Conservation (phyloP, 2,888 invertebrate genomes). For the Choristoneura rosaceana region DNA sequence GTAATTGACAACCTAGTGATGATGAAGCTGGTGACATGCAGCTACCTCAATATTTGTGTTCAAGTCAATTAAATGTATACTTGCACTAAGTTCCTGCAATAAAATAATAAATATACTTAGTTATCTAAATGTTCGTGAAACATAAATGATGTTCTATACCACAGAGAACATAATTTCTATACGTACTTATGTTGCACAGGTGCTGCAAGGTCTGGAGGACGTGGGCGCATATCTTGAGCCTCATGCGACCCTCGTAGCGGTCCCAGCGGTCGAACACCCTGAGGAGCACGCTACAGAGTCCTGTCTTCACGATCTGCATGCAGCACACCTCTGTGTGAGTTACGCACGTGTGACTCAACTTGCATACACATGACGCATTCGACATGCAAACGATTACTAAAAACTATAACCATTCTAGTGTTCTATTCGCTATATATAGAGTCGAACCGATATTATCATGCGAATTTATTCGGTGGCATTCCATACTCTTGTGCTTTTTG, state of each 20-base stretch:
- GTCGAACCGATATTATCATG: slow-evolving; percentile 31
- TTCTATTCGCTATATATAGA: slow-evolving; percentile 23
- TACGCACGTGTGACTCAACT: slow-evolving; percentile 71
- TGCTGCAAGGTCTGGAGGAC: slow-evolving; percentile 86
- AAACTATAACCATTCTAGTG: slow-evolving; percentile 43
- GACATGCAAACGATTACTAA: slow-evolving; percentile 58
- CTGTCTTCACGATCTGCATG: slow-evolving; percentile 87
- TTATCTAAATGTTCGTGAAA: not conserved
- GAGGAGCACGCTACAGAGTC: slow-evolving; percentile 84
- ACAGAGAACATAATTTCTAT: too few species aligned
- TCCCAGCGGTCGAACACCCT: slow-evolving; percentile 88
- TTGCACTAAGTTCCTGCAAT: not conserved
- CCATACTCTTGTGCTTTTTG: slow-evolving; percentile 26
- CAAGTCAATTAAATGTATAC: not conserved
- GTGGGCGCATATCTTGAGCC: slow-evolving; percentile 86
- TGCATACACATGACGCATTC: slow-evolving; percentile 57
- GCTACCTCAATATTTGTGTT: not conserved
- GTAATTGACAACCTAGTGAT: not conserved
- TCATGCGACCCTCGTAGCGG: slow-evolving; percentile 87
- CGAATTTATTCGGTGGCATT: slow-evolving; percentile 40
- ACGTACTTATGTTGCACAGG: slow-evolving; percentile 87
- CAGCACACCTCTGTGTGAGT: slow-evolving; percentile 87
- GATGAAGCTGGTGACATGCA: not conserved
- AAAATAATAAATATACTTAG: not conserved
- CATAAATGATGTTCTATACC: slow-evolving; percentile 55